Evolutionary conservation across 2,797 vertebrate species (phyloP).

Genomic region (Intellagama lesueurii): DNA sequence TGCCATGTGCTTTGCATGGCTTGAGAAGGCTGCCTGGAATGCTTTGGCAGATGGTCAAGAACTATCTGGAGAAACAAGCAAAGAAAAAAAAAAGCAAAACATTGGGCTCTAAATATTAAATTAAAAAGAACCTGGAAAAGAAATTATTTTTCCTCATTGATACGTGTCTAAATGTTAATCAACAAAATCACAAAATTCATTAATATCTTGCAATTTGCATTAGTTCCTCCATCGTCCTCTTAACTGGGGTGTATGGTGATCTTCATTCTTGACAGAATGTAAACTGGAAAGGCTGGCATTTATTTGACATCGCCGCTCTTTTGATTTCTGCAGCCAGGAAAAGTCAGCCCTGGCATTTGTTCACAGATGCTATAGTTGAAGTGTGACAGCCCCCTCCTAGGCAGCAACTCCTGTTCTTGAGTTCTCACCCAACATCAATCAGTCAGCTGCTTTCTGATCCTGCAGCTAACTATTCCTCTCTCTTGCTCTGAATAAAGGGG

Average conservation of each 20-base stretch:
- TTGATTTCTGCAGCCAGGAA: constrained; percentile 20
- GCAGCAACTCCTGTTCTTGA: neutral
- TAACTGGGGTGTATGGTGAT: neutral
- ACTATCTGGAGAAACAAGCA: neutral
- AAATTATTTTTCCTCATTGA: neutral
- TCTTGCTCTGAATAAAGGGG: neutral
- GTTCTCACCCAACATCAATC: constrained; percentile 34
- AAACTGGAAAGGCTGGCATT: constrained; percentile 10
- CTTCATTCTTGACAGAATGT: neutral
- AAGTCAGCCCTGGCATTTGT: constrained; percentile 40
- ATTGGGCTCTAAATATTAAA: neutral
- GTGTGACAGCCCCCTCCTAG: constrained; percentile 33
- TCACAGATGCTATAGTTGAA: constrained; percentile 5
- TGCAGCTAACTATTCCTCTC: constrained; percentile 20
- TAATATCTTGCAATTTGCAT: neutral
- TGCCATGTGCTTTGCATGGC: neutral
- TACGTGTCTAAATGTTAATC: neutral
- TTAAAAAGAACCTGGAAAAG: neutral
- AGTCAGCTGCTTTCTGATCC: neutral
- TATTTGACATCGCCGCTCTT: constrained; percentile 9
- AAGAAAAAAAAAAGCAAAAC: neutral
- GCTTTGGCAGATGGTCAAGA: neutral
- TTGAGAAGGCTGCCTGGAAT: neutral
- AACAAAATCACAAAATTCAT: neutral
- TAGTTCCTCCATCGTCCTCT: neutral